These are phyloP conservation scores for Saguinus imperator DNA, from an alignment of 2,113 vertebrate genomes.

Conservation along the genomic window DNA sequence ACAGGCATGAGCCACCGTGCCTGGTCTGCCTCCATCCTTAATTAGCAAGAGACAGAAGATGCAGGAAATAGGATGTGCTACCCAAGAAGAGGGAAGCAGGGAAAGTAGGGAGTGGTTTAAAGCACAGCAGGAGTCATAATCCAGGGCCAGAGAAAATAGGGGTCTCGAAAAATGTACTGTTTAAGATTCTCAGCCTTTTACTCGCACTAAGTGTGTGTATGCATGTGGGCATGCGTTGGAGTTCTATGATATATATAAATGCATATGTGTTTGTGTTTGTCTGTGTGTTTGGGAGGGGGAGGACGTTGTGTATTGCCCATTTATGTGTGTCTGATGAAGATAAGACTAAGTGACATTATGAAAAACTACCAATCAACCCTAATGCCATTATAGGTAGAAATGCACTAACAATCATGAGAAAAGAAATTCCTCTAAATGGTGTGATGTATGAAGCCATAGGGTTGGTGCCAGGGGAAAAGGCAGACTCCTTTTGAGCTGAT, in stretches of 20 bases:
- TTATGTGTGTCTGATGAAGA: background rate
- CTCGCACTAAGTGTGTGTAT: background rate
- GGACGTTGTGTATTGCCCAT: background rate
- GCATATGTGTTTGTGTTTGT: background rate
- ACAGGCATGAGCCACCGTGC: too few relatives aligned
- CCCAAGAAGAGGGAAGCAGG: background rate
- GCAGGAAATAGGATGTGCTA: background rate
- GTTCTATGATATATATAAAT: background rate
- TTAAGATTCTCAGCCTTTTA: background rate
- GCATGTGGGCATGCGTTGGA: fast-evolving
- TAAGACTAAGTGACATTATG: background rate
- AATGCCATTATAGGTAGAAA: background rate
- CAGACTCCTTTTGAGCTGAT: background rate
- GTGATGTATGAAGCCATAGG: background rate
- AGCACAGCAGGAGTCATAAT: background rate
- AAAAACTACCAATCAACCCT: background rate
- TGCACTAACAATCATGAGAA: background rate
- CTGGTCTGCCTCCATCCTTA: background rate
- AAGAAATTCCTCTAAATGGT: background rate
- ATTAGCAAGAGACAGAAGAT: background rate
- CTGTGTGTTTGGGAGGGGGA: too few relatives aligned
- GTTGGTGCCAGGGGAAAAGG: background rate
- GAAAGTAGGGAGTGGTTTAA: fast-evolving
- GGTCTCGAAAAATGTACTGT: background rate
- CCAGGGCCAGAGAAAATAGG: background rate